These are phyloP conservation scores for Athene noctua DNA, from an alignment of 2,113 vertebrate species.

Conservation along the genomic window DNA sequence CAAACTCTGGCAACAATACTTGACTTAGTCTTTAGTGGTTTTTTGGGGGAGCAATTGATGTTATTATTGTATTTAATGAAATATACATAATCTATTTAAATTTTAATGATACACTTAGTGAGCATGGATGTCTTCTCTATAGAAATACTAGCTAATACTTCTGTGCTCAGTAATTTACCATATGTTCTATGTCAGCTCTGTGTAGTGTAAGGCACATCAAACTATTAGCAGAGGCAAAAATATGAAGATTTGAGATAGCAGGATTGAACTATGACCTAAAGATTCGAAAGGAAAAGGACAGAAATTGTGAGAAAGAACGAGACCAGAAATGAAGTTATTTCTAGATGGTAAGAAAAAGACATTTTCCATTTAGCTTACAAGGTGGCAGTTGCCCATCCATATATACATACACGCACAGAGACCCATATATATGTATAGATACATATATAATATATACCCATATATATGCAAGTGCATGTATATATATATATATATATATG, in stretches of 20 bases:
- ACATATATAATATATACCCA: too few species aligned
- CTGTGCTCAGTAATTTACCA: slow-evolving; percentile 16
- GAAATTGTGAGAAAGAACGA: slow-evolving; percentile 19
- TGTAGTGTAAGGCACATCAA: neutral
- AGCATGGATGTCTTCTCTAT: neutral
- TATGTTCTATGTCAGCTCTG: neutral
- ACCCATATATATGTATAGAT: neutral
- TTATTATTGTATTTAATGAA: neutral
- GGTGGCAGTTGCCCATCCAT: neutral
- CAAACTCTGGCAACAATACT: neutral
- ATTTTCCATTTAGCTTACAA: slow-evolving; percentile 34
- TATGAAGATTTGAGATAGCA: neutral
- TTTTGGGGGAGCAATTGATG: neutral
- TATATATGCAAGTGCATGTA: too few species aligned
- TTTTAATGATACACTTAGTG: neutral
- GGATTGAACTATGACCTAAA: slow-evolving; percentile 19
- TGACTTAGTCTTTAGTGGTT: neutral
- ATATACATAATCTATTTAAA: neutral
- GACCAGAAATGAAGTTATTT: neutral
- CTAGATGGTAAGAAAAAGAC: slow-evolving; percentile 21
- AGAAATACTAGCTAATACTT: slow-evolving; percentile 5
- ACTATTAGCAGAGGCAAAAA: slow-evolving; percentile 35
- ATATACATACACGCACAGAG: neutral
- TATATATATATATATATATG: neutral
- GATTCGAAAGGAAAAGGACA: slow-evolving; percentile 13